Conservation (phyloP, 64 coral and sea anemone genomes). For the Actinia equina region DNA sequence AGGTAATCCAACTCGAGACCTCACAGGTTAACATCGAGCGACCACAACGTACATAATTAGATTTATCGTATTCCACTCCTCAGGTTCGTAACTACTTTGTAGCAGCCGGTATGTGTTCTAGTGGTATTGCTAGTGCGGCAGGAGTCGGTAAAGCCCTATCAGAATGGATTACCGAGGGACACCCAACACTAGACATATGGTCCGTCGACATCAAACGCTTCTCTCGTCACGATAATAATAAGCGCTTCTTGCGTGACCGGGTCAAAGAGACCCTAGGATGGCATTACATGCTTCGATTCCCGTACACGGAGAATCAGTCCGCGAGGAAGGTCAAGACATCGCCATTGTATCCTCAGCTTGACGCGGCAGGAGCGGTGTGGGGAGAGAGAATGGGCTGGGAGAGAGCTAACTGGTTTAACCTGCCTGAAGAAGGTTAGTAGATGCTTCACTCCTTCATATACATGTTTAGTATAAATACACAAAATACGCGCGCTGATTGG, state of each 20-base stretch:
- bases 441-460: neutral
- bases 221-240: slow-evolving; percentile 67
- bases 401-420: slow-evolving; percentile 70
- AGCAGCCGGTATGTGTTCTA: slow-evolving; percentile 80
- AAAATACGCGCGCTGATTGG: no score
- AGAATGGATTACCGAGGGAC: slow-evolving; percentile 85
- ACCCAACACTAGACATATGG: slow-evolving; percentile 82
- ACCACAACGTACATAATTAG: no score
- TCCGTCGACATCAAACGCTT: slow-evolving; percentile 88
- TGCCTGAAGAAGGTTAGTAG: slow-evolving; percentile 36
- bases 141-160: slow-evolving; percentile 77
- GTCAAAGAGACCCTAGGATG: slow-evolving; percentile 61
- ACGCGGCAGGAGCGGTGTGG: slow-evolving; percentile 74
- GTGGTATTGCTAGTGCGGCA: slow-evolving; percentile 73
- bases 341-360: slow-evolving; percentile 61
- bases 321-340: slow-evolving; percentile 72
- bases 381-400: slow-evolving; percentile 94
- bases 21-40: no score
- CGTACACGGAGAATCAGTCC: slow-evolving; percentile 51
- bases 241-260: slow-evolving; percentile 71
- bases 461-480: no score
- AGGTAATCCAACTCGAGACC: no score
- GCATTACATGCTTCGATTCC: slow-evolving; percentile 73
- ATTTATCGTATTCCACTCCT: neutral
- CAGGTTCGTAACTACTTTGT: slow-evolving; percentile 88